Evolutionary conservation across 2,113 vertebrate genomes (phyloP), one percentile per base, ranked within the genome.

Genomic region (Ramphastos sulfuratus): DNA sequence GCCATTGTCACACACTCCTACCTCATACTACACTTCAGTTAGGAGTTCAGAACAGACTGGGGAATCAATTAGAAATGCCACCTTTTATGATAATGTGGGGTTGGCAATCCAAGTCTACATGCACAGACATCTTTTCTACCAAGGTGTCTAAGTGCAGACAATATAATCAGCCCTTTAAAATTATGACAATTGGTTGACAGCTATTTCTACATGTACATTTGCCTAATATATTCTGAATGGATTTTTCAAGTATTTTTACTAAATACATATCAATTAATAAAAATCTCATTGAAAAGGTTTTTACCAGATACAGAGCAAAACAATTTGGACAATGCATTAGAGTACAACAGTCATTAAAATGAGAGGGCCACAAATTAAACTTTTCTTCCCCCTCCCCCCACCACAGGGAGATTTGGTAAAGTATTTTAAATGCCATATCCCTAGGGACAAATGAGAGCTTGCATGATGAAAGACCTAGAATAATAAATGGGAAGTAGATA

Each of bases 1-100:
- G 25, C 50, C 75, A 65, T 33, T n/a, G 89, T 76, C 89, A 93
- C 89, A 88, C 86, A 66, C 66, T 85, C 74, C 84, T 75, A 64
- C 64, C 52, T 67, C 78, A 50, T 56, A 44, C 52, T 65, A 54
- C 31, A 46, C 42, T 75, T 82, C 84, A 73, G 54, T 61, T 61
- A 82, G 6, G 37, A 89, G 44, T 69, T 93, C 89, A 85, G 77
- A 89, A 84, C 58, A 89, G 74, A 63, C 63, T 87, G 54, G 30
- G 75, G 52, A 78, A 78, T 75, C 73, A 37, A 93, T 75, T 81
- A 64, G 54, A 89, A 84, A 84, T 61, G 66, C 48, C 61, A 77
- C 20, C 50, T 81, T 90, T 89, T 72, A 90, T 33, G 25, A 67
- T 58, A 89, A 85, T 52, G 30, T 58, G 2, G 0, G 1, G 6